Evolutionary conservation across 2,113 vertebrate genomes (phyloP).

Genomic region (Nothocercus nigrocapillus): DNA sequence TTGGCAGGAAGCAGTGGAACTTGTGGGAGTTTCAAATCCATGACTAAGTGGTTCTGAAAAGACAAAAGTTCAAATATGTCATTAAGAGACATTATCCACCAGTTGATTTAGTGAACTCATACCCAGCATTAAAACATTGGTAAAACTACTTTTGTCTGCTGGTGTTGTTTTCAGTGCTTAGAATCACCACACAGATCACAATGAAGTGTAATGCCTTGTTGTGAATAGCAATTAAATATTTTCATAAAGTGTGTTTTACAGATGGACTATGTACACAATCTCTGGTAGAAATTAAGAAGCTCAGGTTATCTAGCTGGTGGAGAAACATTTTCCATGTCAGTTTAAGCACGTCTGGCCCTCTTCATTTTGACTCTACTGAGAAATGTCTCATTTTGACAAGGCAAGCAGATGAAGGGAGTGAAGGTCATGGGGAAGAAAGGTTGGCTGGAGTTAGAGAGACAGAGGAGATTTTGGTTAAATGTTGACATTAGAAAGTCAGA

Average conservation of each 20-base stretch:
- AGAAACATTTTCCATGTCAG: neutral
- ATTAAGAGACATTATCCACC: neutral
- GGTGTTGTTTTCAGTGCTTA: neutral
- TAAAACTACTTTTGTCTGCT: neutral
- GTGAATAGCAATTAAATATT: neutral
- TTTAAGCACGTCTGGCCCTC: neutral
- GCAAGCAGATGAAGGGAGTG: neutral
- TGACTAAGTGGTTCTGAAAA: neutral
- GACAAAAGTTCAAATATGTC: neutral
- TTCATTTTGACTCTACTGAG: neutral
- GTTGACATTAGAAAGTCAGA: conserved; percentile 11
- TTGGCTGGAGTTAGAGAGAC: neutral
- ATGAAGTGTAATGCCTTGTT: neutral
- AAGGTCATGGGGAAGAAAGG: neutral
- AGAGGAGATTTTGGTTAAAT: conserved; percentile 19
- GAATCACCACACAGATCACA: neutral
- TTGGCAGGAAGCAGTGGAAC: neutral
- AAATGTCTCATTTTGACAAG: neutral
- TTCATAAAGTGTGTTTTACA: neutral
- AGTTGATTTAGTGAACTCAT: neutral
- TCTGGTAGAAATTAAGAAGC: neutral
- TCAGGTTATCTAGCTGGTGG: neutral
- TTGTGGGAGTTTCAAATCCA: neutral
- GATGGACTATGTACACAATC: neutral
- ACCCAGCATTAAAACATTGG: neutral